These are phyloP conservation scores for Torymus auratus DNA, from an alignment of 2,888 invertebrate genomes.

Conservation along the genomic window DNA sequence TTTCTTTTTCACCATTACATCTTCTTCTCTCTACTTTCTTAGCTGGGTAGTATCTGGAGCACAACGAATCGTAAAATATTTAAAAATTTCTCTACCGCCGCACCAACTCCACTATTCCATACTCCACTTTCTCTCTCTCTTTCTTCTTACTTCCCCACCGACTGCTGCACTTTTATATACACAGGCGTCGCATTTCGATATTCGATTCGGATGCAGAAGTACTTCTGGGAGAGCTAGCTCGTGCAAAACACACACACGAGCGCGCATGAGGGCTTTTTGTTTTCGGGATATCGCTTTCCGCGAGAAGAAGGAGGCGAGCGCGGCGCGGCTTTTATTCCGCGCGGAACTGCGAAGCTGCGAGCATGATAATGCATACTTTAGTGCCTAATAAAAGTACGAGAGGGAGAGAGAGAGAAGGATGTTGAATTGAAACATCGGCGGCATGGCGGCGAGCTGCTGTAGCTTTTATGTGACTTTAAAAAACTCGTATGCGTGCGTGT, in stretches of 20 bases:
- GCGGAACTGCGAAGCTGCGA: constrained; percentile 32
- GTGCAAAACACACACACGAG: no score
- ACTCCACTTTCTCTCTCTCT: neutral
- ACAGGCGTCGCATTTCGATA: constrained; percentile 34
- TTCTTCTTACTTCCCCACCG: constrained; percentile 1
- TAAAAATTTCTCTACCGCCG: neutral
- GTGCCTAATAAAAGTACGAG: constrained; percentile 55
- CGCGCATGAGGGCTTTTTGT: constrained; percentile 36
- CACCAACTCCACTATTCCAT: constrained; percentile 9
- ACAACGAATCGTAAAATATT: neutral
- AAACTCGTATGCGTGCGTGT: constrained; percentile 20
- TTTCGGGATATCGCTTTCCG: constrained; percentile 41
- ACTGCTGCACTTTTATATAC: constrained; percentile 17
- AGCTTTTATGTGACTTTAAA: constrained; percentile 50
- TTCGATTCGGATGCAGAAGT: constrained; percentile 52
- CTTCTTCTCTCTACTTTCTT: no score
- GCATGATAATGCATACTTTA: constrained; percentile 57
- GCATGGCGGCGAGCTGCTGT: constrained; percentile 19
- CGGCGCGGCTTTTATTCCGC: constrained; percentile 27
- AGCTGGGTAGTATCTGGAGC: neutral
- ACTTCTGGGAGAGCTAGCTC: constrained; percentile 33
- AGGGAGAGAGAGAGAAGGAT: neutral
- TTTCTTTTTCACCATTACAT: no score
- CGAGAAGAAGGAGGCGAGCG: neutral
- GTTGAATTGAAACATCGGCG: constrained; percentile 49